Evolutionary conservation across 2,113 vertebrate species (phyloP).

Genomic region (Aramus guarauna): DNA sequence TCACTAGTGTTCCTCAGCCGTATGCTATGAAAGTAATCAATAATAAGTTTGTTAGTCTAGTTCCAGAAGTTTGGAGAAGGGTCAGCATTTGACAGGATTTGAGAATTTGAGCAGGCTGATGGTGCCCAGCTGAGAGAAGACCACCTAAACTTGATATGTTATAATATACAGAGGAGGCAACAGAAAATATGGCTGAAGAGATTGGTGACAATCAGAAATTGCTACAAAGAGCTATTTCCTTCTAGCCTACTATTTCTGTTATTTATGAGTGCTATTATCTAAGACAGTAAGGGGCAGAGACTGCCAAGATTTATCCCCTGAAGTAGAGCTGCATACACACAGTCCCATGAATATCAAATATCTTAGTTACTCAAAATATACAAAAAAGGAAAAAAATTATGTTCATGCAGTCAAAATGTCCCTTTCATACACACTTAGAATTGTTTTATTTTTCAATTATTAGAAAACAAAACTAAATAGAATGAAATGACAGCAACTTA

Average conservation of each 20-base stretch:
- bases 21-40: background rate
- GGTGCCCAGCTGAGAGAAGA: background rate
- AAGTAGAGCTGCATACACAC: background rate
- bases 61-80: background rate
- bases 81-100: background rate
- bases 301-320: background rate
- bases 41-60: background rate
- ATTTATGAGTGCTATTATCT: background rate
- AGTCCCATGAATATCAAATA: background rate
- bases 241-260: background rate
- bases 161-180: background rate
- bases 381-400: background rate
- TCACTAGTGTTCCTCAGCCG: background rate
- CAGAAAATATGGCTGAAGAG: background rate
- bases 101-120: background rate
- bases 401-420: background rate
- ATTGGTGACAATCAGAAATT: background rate
- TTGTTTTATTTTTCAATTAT: background rate
- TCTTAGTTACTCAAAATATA: background rate
- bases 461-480: background rate
- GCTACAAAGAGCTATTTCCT: background rate
- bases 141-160: background rate
- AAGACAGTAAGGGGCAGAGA: background rate
- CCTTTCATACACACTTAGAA: background rate
- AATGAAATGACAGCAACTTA: background rate